These are phyloP conservation scores for Kryptolebias marmoratus DNA, from an alignment of 2,113 vertebrate species.

Conservation along the genomic window DNA sequence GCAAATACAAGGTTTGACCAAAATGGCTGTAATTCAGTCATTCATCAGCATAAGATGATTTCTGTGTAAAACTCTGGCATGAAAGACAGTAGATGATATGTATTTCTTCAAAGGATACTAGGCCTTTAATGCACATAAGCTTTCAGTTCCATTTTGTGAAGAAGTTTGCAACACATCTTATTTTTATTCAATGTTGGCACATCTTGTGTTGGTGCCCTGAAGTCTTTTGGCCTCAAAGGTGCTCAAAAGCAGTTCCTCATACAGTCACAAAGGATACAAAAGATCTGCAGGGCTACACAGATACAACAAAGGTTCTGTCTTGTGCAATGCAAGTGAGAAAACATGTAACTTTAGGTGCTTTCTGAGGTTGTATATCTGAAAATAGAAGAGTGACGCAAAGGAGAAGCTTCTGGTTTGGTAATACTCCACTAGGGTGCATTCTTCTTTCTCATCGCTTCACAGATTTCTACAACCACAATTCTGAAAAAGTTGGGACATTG, in stretches of 20 bases:
- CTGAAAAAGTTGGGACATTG: no score
- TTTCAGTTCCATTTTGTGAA: background rate
- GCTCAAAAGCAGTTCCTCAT: background rate
- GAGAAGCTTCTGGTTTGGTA: background rate
- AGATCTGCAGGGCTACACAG: background rate
- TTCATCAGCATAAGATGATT: no score
- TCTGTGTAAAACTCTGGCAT: no score
- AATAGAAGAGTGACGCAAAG: background rate
- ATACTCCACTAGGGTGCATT: background rate
- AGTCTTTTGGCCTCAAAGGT: background rate
- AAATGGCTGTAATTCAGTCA: no score
- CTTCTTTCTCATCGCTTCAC: background rate
- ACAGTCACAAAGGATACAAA: background rate
- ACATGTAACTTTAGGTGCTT: background rate
- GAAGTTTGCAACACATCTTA: background rate
- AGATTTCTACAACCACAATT: constrained; percentile 15
- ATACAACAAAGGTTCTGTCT: background rate
- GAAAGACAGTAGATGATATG: no score
- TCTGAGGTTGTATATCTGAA: no score
- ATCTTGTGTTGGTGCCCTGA: background rate
- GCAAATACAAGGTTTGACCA: no score
- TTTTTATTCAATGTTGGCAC: background rate
- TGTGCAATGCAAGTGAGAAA: background rate
- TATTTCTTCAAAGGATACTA: no score
- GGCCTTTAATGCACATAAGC: background rate